A percentile compares a stretch with the other conserved stretches of the same genome.
phyloP scores from a whole-genome alignment of 1,140 invertebrate genomes.

The Orchestia grillus region DNA sequence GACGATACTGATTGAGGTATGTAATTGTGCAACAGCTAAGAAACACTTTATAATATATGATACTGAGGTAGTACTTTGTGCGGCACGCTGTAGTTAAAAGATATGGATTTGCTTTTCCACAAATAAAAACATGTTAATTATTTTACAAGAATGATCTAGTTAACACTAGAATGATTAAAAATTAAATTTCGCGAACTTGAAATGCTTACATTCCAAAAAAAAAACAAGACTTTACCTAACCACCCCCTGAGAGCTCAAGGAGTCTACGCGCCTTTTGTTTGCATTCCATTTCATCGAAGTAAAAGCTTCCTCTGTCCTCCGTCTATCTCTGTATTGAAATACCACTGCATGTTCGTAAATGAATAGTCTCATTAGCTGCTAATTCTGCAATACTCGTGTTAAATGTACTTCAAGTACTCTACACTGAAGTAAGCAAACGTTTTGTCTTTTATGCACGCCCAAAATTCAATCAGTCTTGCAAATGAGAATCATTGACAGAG shows the following conservation, averaged over 20 bases:
- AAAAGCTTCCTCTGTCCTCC: not conserved
- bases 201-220: too few species aligned
- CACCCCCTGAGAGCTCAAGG: not conserved
- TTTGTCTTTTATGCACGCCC: not conserved
- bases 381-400: not conserved
- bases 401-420: not conserved
- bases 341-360: not conserved
- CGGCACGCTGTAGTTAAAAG: too few species aligned
- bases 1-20: too few species aligned
- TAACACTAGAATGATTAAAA: too few species aligned
- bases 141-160: too few species aligned
- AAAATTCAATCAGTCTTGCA: not conserved
- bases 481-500: not conserved
- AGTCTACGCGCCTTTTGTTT: not conserved
- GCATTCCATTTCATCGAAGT: not conserved
- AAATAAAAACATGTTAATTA: too few species aligned
- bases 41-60: too few species aligned
- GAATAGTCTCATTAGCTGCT: not conserved
- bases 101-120: too few species aligned
- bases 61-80: too few species aligned
- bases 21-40: too few species aligned
- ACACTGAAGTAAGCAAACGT: not conserved
- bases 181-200: too few species aligned
- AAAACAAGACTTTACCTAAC: too few species aligned
- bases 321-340: not conserved